These are phyloP conservation scores for Antitype chi DNA, from an alignment of 2,888 invertebrate genomes.

Conservation along the genomic window DNA sequence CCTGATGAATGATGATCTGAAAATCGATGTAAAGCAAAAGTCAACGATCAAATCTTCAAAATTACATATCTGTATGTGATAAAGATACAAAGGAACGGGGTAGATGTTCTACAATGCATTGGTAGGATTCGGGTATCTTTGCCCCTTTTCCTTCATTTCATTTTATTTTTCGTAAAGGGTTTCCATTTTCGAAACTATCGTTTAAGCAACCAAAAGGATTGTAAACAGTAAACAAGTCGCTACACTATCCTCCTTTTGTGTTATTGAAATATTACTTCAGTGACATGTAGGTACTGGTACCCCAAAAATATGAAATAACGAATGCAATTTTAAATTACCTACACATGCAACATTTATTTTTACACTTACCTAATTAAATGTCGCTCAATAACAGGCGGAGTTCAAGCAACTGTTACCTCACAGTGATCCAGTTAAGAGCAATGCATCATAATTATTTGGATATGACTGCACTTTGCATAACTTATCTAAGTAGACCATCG, in stretches of 20 bases:
- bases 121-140: not conserved
- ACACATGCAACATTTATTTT: conserved; percentile 16
- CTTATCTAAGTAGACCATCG: conserved; percentile 53
- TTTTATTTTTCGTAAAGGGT: not conserved
- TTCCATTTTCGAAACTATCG: not conserved
- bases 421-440: conserved; percentile 28
- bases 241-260: not conserved
- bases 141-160: too few relatives aligned
- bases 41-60: not conserved
- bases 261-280: not conserved
- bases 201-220: not conserved
- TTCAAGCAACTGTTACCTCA: conserved; percentile 40
- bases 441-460: conserved; percentile 33
- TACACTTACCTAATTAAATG: conserved; percentile 29
- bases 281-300: not conserved
- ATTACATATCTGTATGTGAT: not conserved
- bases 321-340: conserved; percentile 29
- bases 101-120: not conserved
- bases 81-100: too few relatives aligned
- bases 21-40: not conserved
- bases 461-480: conserved; percentile 57
- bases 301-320: not conserved
- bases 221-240: not conserved
- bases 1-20: not conserved
- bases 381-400: conserved; percentile 16